Base-by-base conservation (phyloP, 2,113 vertebrate species). In the Cephalopterus ornatus region DNA sequence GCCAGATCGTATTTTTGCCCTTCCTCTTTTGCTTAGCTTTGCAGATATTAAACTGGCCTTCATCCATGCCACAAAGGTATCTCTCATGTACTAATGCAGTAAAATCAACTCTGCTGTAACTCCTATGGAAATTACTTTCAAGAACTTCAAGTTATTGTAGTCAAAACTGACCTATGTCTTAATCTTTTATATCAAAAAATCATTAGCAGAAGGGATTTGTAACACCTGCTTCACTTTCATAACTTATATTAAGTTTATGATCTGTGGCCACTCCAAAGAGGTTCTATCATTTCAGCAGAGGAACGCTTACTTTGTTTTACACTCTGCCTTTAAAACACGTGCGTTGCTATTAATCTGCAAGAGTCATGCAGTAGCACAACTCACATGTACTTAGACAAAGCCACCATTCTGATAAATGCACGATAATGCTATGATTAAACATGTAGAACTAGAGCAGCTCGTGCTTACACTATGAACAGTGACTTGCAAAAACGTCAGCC, bases 211-310 rank as follows among this genome's bases (percentile, higher is more conserved):
- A 81, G 44, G 53, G 63, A 85, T 85, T 68, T 50, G 6, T 66
- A 74, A 91, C 39, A 95, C 11, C 66, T 70, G 42, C 70, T 92
- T 33, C 10, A 81, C 83, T 83, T 96, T 75, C 68, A 20, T 62
- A 92, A 89, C 79, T 81, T 91, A 17, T 1, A 87, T 50, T 76
- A 92, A 66, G 44, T 44, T 84, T 95, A 86, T 98, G 96, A 94
- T 93, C 61, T 66, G 75, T 47, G 85, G 95, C 96, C 95, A 97
- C 49, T 89, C 80, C 59, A 97, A 97, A 97, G 63, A 97, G 37
- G 70, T 88, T 86, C 88, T 71, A 78, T 94, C 46, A 95, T 96
- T 96, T 97, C 88, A 95, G 78, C 50, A 96, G 65, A 94, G 41
- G 65, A 96, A 90, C 6, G 6, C 23, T 49, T 80, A 78, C 32